Evolutionary conservation across 1,140 invertebrate genomes (phyloP).

Genomic region (Heliconius melpomene): DNA sequence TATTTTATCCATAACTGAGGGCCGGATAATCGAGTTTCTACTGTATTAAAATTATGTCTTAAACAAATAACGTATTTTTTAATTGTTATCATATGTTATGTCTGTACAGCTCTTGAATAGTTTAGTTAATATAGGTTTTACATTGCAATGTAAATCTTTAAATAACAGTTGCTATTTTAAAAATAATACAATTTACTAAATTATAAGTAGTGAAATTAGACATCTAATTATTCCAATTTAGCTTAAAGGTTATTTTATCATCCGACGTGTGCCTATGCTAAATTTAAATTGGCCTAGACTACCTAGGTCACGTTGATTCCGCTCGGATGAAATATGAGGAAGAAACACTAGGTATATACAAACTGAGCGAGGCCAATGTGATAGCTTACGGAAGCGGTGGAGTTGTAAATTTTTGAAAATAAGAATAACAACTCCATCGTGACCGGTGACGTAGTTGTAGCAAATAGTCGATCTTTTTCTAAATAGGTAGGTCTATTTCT

Average conservation of each 20-base stretch:
- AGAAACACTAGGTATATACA: background rate
- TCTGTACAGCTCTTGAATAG: too few relatives aligned
- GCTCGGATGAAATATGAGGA: slow-evolving; percentile 23
- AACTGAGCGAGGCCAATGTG: background rate
- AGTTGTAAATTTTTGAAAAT: background rate
- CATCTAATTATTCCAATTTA: background rate
- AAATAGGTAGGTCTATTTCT: too few relatives aligned
- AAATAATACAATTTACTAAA: background rate
- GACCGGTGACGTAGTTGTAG: background rate
- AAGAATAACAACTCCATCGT: background rate
- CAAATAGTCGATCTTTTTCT: too few relatives aligned
- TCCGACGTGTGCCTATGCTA: slow-evolving; percentile 9
- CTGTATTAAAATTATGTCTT: too few relatives aligned
- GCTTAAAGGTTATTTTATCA: slow-evolving; percentile 10
- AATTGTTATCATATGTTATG: too few relatives aligned
- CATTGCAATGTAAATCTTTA: too few relatives aligned
- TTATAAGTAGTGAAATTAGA: background rate
- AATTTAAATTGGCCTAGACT: slow-evolving; percentile 29
- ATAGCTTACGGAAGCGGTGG: background rate
- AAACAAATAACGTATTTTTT: too few relatives aligned
- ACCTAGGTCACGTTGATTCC: slow-evolving; percentile 16
- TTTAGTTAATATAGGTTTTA: too few relatives aligned
- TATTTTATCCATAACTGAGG: too few relatives aligned
- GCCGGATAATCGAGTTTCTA: too few relatives aligned
- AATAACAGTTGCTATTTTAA: too few relatives aligned